Evolutionary conservation across 2,113 vertebrate genomes (phyloP).

Genomic region (Ceuthmochares aereus): DNA sequence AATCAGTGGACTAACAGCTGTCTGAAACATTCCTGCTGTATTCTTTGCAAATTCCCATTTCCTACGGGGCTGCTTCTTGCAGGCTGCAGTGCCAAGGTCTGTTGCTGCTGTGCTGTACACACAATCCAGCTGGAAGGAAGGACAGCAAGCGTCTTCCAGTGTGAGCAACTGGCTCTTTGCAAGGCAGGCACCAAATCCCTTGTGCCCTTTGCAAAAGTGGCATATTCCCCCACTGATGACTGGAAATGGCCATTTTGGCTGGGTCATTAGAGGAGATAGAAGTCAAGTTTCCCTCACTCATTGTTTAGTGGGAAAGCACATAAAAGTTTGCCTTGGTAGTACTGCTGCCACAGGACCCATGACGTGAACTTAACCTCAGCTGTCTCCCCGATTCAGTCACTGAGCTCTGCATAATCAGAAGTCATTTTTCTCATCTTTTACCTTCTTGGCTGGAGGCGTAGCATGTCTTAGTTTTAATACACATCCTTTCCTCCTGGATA

Average conservation of each 20-base stretch:
- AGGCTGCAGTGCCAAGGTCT: neutral
- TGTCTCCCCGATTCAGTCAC: neutral
- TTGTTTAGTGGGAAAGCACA: neutral
- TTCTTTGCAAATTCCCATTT: neutral
- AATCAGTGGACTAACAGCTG: neutral
- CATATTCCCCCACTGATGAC: neutral
- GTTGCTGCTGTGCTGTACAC: neutral
- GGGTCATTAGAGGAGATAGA: neutral
- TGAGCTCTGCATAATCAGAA: conserved; percentile 18
- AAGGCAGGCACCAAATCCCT: neutral
- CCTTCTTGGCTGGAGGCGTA: neutral
- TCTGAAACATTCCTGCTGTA: neutral
- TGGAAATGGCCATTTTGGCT: neutral
- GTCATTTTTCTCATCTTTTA: neutral
- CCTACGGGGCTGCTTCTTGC: neutral
- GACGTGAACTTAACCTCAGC: neutral
- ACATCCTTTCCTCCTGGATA: neutral
- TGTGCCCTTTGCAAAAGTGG: neutral
- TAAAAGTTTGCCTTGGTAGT: neutral
- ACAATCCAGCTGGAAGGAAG: neutral
- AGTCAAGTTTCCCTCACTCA: neutral
- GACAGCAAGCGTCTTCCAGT: neutral
- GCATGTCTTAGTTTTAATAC: neutral
- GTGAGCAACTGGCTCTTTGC: neutral
- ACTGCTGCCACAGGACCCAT: neutral